phyloP scores from a whole-genome alignment of 2,797 vertebrate species.

The Smutsia gigantea region DNA sequence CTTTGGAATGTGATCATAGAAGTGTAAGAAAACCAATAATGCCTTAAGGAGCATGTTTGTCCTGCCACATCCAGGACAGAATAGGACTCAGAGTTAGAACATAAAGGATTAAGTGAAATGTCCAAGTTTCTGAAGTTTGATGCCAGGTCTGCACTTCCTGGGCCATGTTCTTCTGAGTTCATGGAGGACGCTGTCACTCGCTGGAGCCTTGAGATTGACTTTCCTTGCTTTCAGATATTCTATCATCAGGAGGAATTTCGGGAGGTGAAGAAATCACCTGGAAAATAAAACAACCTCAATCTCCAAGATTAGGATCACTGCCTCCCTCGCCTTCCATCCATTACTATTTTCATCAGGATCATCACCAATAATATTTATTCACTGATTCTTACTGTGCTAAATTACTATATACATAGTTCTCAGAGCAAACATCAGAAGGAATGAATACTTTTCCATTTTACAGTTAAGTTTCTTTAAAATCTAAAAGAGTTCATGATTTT shows the following conservation, averaged over 20 bases:
- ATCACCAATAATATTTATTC: neutral
- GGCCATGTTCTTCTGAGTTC: neutral
- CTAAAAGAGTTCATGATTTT: neutral
- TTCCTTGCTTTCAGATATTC: neutral
- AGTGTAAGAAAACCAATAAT: neutral
- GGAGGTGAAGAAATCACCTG: neutral
- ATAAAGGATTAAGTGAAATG: neutral
- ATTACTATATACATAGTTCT: neutral
- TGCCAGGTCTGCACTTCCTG: neutral
- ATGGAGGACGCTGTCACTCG: neutral
- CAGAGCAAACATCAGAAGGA: neutral
- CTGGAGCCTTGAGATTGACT: neutral
- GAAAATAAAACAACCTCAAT: conserved; percentile 5
- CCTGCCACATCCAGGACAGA: neutral
- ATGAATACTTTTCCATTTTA: neutral
- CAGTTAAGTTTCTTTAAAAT: neutral
- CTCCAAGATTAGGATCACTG: neutral
- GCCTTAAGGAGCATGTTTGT: neutral
- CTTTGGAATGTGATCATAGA: neutral
- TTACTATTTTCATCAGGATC: neutral
- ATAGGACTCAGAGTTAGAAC: neutral
- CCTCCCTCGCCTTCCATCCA: neutral
- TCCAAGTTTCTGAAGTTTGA: neutral
- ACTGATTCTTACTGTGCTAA: neutral
- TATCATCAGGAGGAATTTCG: neutral